phyloP scores from a whole-genome alignment of 1,140 invertebrate genomes.

The Caerostris darwini region DNA sequence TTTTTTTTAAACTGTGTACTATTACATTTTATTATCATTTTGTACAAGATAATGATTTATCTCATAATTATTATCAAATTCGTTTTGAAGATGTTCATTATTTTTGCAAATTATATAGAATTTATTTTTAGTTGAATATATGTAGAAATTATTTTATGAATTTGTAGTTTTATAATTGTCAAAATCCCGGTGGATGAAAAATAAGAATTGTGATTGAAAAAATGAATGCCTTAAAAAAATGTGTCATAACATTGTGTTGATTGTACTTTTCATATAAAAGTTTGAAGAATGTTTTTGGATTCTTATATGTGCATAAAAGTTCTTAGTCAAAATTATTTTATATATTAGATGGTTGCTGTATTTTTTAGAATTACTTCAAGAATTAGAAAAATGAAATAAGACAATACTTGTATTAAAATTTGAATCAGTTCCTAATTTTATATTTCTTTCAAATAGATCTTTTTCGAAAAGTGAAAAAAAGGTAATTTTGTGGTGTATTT shows the following conservation, averaged over 20 bases:
- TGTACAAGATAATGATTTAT: too few relatives aligned
- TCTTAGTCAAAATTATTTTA: constrained; percentile 27
- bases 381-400: background rate
- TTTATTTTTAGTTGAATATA: too few relatives aligned
- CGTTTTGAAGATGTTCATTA: too few relatives aligned
- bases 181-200: background rate
- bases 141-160: background rate
- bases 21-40: too few relatives aligned
- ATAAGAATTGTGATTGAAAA: background rate
- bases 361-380: background rate
- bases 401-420: background rate
- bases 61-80: too few relatives aligned
- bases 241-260: background rate
- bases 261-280: background rate
- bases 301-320: background rate
- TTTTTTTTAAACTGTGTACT: too few relatives aligned
- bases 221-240: background rate
- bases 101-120: too few relatives aligned
- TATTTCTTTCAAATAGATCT: background rate
- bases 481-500: background rate
- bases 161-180: background rate
- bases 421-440: background rate
- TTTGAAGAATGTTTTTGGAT: background rate
- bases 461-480: background rate
- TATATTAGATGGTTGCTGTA: constrained; percentile 24